Conservation (phyloP, 2,113 vertebrate genomes). For the Ameiurus melas region DNA sequence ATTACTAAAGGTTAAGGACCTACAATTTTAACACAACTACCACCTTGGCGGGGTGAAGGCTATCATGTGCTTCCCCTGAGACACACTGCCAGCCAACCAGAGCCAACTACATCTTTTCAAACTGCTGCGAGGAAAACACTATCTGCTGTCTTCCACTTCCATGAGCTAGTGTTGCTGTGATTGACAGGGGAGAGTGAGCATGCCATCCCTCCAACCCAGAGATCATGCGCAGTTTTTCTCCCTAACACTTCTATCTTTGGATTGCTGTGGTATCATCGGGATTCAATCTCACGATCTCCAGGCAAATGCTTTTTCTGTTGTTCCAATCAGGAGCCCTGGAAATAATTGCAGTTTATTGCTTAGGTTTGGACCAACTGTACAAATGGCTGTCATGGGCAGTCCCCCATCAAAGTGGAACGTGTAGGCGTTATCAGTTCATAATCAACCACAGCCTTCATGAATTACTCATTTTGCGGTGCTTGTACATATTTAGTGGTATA, state of each 20-base stretch:
- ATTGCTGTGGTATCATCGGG: background rate
- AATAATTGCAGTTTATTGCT: conserved; percentile 5
- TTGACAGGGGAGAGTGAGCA: background rate
- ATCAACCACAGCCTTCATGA: background rate
- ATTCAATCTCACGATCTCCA: background rate
- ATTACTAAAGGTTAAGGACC: background rate
- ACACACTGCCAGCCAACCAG: background rate
- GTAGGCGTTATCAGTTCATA: background rate
- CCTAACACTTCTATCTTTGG: background rate
- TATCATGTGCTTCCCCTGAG: background rate
- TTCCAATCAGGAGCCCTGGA: background rate
- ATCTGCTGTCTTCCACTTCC: background rate
- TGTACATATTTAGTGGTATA: background rate
- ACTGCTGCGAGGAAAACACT: background rate
- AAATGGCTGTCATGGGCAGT: background rate
- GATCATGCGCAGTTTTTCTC: background rate
- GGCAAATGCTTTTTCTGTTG: background rate
- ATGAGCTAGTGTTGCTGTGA: background rate
- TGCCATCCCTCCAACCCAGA: background rate
- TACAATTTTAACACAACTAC: background rate
- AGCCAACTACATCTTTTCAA: background rate
- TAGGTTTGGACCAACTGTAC: background rate
- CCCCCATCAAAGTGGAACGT: background rate
- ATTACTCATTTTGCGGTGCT: background rate
- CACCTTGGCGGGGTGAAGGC: background rate